phyloP scores from a whole-genome alignment of 2,797 vertebrate species.

The Lagocephalus sceleratus region DNA sequence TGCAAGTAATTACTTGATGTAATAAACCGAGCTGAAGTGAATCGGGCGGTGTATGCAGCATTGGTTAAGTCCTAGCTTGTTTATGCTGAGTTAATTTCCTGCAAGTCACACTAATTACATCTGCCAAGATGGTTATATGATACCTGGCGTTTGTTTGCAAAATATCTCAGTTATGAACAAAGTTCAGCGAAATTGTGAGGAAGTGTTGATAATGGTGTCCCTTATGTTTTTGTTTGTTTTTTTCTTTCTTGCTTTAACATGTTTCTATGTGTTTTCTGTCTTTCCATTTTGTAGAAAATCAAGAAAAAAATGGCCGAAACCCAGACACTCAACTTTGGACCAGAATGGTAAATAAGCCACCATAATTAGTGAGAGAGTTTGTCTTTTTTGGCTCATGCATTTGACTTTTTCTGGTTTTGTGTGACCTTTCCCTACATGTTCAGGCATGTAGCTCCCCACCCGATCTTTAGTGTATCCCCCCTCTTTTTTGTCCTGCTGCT shows the following conservation, averaged over 20 bases:
- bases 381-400: not conserved
- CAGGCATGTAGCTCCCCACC: conserved; percentile 21
- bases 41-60: too few species aligned
- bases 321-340: conserved; percentile 99
- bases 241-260: conserved; percentile 12
- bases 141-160: too few species aligned
- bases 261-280: conserved; percentile 9
- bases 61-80: not conserved
- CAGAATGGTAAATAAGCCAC: conserved; percentile 90
- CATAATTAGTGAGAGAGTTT: not conserved
- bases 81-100: too few species aligned
- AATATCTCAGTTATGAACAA: too few species aligned
- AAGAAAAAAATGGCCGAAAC: conserved; percentile 93
- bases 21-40: too few species aligned
- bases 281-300: conserved; percentile 70
- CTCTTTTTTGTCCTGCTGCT: conserved; percentile 21
- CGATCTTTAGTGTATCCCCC: conserved; percentile 16
- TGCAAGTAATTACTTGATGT: too few species aligned
- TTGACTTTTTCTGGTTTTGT: not conserved
- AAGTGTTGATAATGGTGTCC: too few species aligned
- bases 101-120: not conserved
- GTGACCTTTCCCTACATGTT: conserved; percentile 23
- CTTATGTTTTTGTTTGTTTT: too few species aligned
- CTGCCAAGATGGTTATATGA: too few species aligned
- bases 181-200: too few species aligned